Evolutionary conservation across 1,140 invertebrate species (phyloP).

Genomic region (Adelges cooleyi): DNA sequence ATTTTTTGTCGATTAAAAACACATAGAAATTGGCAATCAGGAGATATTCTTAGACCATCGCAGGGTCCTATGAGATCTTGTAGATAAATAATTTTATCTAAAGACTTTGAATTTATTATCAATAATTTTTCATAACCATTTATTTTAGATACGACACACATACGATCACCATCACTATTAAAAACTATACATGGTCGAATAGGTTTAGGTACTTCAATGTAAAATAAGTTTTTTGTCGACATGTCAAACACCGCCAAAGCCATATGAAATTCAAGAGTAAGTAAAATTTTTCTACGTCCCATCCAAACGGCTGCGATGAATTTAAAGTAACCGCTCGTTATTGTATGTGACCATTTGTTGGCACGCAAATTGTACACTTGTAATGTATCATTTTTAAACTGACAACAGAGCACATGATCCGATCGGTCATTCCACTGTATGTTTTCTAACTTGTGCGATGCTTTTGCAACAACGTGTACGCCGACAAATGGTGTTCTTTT

Average conservation of each 20-base stretch:
- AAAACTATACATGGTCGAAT: background rate
- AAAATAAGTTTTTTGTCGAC: background rate
- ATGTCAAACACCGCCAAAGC: slow-evolving; percentile 1
- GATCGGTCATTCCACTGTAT: background rate
- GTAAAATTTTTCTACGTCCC: background rate
- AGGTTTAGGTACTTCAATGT: slow-evolving; percentile 9
- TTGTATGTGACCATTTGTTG: background rate
- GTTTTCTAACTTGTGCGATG: background rate
- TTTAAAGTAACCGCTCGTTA: background rate
- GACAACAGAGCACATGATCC: background rate
- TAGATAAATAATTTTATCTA: background rate
- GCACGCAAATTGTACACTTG: background rate
- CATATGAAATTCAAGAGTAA: background rate
- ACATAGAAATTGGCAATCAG: background rate
- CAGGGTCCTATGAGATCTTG: slow-evolving; percentile 4
- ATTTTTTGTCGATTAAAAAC: background rate
- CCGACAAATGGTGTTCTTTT: background rate
- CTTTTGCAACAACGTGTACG: background rate
- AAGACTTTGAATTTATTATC: background rate
- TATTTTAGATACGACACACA: slow-evolving; percentile 11
- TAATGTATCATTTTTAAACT: background rate
- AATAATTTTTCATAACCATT: slow-evolving; percentile 23
- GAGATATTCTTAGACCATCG: background rate
- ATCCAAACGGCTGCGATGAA: background rate
- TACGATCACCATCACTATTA: background rate